Evolutionary conservation across 2,888 invertebrate species (phyloP).

Genomic region (Andricus quercusramuli): DNA sequence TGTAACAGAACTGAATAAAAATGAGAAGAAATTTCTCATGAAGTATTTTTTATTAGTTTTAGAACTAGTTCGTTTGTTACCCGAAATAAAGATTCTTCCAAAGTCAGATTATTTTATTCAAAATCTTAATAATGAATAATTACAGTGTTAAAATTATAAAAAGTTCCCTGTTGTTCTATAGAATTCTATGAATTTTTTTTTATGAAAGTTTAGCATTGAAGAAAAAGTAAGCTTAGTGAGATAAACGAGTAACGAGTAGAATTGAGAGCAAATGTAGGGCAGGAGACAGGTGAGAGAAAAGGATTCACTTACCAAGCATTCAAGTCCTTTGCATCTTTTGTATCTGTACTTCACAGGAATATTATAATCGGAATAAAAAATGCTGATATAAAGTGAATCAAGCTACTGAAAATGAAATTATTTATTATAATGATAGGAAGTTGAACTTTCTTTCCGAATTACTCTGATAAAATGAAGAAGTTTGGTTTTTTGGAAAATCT

Average conservation of each 20-base stretch:
- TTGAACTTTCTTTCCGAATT: not conserved
- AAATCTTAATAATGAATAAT: too few relatives aligned
- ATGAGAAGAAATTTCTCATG: too few relatives aligned
- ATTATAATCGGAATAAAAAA: not conserved
- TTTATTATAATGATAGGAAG: not conserved
- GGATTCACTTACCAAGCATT: not conserved
- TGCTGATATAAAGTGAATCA: not conserved
- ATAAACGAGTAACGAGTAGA: not conserved
- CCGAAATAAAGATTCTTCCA: too few relatives aligned
- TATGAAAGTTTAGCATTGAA: not conserved
- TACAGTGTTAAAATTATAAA: not conserved
- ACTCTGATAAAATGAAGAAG: too few relatives aligned
- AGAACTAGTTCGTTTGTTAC: too few relatives aligned
- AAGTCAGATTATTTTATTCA: too few relatives aligned
- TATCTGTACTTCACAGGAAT: not conserved
- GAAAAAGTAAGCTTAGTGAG: not conserved
- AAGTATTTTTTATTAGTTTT: too few relatives aligned
- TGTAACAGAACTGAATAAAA: not conserved
- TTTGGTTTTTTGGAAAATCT: too few relatives aligned
- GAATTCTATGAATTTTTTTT: not conserved
- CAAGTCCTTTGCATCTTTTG: not conserved
- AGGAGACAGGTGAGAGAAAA: not conserved
- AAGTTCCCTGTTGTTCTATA: not conserved
- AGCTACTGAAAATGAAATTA: not conserved
- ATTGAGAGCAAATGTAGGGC: not conserved